Evolutionary conservation across 2,113 vertebrate species (phyloP).

Genomic region (Clarias batrachus): DNA sequence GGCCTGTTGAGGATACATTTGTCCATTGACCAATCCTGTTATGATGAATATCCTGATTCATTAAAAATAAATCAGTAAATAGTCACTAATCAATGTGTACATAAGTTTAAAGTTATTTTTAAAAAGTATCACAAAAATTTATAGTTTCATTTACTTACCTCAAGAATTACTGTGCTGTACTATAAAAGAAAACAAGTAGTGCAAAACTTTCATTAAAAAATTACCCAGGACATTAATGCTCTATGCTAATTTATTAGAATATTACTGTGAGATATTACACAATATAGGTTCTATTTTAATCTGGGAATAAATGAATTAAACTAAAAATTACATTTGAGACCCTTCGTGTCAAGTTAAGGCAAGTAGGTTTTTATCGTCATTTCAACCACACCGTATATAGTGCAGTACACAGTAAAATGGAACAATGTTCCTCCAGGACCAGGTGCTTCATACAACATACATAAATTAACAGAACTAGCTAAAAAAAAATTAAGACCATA

Average conservation of each 20-base stretch:
- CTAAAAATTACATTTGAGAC: neutral
- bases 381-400: no score
- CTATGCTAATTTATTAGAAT: neutral
- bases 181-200: neutral
- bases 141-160: neutral
- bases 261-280: neutral
- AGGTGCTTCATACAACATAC: no score
- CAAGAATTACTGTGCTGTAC: constrained; percentile 11
- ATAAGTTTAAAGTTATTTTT: neutral
- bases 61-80: neutral
- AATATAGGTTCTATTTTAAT: neutral
- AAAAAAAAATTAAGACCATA: no score
- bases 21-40: constrained; percentile 71
- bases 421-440: no score
- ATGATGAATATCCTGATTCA: constrained; percentile 52
- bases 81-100: neutral
- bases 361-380: no score
- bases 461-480: no score
- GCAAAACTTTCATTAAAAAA: neutral
- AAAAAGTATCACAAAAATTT: neutral
- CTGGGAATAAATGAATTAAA: neutral
- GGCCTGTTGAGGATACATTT: constrained; percentile 50
- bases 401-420: no score
- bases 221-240: neutral
- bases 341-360: neutral